Evolutionary conservation across 2,113 vertebrate genomes (phyloP).

Genomic region (Tetraodon nigroviridis): DNA sequence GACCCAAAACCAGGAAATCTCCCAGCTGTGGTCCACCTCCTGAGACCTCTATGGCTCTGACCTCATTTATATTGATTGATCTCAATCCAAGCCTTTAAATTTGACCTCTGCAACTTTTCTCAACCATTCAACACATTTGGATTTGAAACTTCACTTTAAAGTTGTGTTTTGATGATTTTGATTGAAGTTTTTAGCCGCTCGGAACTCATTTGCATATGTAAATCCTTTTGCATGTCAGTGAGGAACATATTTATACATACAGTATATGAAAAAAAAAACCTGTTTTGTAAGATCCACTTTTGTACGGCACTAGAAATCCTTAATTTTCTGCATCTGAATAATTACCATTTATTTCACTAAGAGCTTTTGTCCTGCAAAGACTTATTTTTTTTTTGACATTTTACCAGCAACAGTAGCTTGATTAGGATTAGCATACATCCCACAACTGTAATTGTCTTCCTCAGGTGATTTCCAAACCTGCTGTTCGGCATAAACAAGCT

Average conservation of each 20-base stretch:
- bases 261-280: neutral
- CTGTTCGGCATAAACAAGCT: slow-evolving; percentile 8
- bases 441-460: too few relatives aligned
- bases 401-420: too few relatives aligned
- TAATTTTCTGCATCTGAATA: too few relatives aligned
- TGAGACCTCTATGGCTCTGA: slow-evolving; percentile 62
- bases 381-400: too few relatives aligned
- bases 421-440: too few relatives aligned
- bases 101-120: slow-evolving; percentile 55
- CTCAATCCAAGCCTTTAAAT: slow-evolving; percentile 62
- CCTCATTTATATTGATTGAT: slow-evolving; percentile 71
- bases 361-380: too few relatives aligned
- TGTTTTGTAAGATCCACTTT: neutral
- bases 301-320: too few relatives aligned
- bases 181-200: slow-evolving; percentile 3
- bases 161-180: slow-evolving; percentile 3
- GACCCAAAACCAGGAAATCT: slow-evolving; percentile 68
- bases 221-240: too few relatives aligned
- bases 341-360: too few relatives aligned
- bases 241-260: neutral
- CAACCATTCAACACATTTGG: slow-evolving; percentile 23
- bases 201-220: neutral
- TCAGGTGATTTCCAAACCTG: slow-evolving; percentile 8
- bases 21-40: slow-evolving; percentile 52
- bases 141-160: slow-evolving; percentile 32